These are phyloP conservation scores for Acleris cristana DNA, from an alignment of 2,888 invertebrate species.

Conservation along the genomic window DNA sequence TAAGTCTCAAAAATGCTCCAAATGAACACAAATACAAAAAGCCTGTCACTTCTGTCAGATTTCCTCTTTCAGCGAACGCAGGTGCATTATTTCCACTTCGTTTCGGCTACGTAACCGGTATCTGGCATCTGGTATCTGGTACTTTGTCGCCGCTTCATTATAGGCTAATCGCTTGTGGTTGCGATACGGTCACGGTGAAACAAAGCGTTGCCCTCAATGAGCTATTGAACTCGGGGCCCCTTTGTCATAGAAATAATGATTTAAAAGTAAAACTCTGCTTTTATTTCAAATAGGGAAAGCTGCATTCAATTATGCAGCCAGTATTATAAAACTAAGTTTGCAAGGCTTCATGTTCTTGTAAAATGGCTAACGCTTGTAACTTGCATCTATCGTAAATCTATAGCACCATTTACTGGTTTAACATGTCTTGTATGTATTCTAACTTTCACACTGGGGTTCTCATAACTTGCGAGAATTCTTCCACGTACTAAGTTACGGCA, in stretches of 20 bases:
- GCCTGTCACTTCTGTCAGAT: not conserved
- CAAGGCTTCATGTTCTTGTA: too few species aligned
- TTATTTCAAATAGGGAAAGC: constrained; percentile 5
- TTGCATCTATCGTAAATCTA: not conserved
- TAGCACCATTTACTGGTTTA: constrained; percentile 22
- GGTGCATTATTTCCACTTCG: constrained; percentile 25
- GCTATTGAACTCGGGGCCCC: constrained; percentile 39
- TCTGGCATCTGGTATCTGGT: constrained; percentile 32
- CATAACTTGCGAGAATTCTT: constrained; percentile 34
- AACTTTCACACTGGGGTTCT: constrained; percentile 37
- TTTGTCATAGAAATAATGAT: constrained; percentile 12
- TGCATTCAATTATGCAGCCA: not conserved
- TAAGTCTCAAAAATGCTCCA: too few species aligned
- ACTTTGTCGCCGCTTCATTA: constrained; percentile 44
- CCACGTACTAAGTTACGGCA: constrained; percentile 1
- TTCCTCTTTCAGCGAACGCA: constrained; percentile 8
- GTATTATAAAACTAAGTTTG: too few species aligned
- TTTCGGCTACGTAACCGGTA: constrained; percentile 39
- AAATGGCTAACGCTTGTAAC: not conserved
- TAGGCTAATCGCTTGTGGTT: constrained; percentile 40
- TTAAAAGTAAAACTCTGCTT: not conserved
- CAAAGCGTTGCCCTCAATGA: constrained; percentile 56
- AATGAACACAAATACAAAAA: too few species aligned
- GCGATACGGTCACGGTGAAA: constrained; percentile 47
- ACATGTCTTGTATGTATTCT: constrained; percentile 31